Base-by-base conservation (phyloP, 1,140 invertebrate genomes). In the Zeugodacus cucurbitae region DNA sequence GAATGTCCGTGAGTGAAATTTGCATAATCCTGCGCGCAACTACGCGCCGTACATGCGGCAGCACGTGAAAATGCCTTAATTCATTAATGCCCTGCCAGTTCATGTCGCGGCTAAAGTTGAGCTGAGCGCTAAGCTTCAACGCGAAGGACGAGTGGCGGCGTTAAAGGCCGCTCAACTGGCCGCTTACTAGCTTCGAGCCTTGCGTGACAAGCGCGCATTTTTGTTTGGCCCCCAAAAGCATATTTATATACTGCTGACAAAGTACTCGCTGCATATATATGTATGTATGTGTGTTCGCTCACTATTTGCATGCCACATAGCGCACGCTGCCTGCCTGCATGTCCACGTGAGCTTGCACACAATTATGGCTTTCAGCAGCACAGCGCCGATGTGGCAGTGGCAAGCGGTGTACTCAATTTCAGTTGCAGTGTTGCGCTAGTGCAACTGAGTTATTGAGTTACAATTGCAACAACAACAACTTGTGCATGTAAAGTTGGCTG, bases 81-180 rank as follows among this genome's bases (percentile, higher is more conserved):
- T 82, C 74, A 82, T 82, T 82, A 82, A 82, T 82, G 26, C 74
- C 74, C 74, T 48, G 74, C 74, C 74, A 82, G 74, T 82, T 82
- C 41, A 82, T 82, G 41, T 82, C n/a, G 44, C 34, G 37, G 41
- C 11, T 82, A 82, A 82, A 48, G 37, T 82, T 29, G 8, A 48
- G 41, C 26, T 82, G 20, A 10, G 41, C 41, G 37, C 41, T 26
- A 29, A 82, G n/a, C 22, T 10, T 10, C 14, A 29, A 22, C 20
- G 41, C 17, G 29, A 44, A 82, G 74, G 74, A 82, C 74, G 74
- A 82, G 17, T 10, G 17, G 10, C 58, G 41, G 74, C 37, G n/a
- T 5, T 29, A 17, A 37, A 74, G 37, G 70, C 37, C 70, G 37
- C 26, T 41, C 74, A 82, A 48, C 41, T 82, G 74, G 74, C 41